Base-by-base conservation (phyloP, 2,888 invertebrate genomes). In the Rhodophaea formosa region DNA sequence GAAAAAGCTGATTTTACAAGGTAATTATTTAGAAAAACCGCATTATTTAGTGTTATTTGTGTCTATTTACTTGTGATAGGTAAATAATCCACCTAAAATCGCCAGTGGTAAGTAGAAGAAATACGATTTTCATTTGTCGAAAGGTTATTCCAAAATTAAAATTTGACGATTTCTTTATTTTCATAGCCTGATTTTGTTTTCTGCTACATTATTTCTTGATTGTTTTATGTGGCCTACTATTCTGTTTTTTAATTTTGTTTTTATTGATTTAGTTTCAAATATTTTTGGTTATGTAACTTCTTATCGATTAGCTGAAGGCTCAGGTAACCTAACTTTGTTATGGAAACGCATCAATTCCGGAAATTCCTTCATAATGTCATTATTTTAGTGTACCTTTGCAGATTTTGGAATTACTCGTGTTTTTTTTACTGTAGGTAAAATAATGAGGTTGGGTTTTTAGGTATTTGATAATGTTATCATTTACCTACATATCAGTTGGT, bases 231-330 rank as follows among this genome's bases (percentile, higher is more conserved):
- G 12, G 3, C 8, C 12, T 39, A n/a, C n/a, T 3, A 12, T 3
- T 39, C n/a, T n/a, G 39, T 6, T 6, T 2, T n/a, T 39, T 12
- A 12, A 5, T 10, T 39, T 0, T 12, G 1, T 39, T 39, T 39
- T 12, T 12, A 39, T 39, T 16, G 12, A 15, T 8, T n/a, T 12
- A 51, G 16, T 15, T 52, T n/a, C 29, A 43, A 55, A 57, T 49
- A 61, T 63, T 65, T 63, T 59, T 59, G 63, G 80, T 85, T 85
- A 85, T 84, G 84, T 85, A 85, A 85, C 80, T 71, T 59, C 35
- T 59, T 58, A 62, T 61, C 61, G 68, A 83, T 80, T 74, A 74
- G 77, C 79, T 71, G 66, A 60, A 63, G 61, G 53, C 62, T 49
- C 65, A 68, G 59, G 59, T 74, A 80, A 79, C 77, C 78, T 70